Conservation (phyloP, 2,113 vertebrate species). For the Xenopus laevis region DNA sequence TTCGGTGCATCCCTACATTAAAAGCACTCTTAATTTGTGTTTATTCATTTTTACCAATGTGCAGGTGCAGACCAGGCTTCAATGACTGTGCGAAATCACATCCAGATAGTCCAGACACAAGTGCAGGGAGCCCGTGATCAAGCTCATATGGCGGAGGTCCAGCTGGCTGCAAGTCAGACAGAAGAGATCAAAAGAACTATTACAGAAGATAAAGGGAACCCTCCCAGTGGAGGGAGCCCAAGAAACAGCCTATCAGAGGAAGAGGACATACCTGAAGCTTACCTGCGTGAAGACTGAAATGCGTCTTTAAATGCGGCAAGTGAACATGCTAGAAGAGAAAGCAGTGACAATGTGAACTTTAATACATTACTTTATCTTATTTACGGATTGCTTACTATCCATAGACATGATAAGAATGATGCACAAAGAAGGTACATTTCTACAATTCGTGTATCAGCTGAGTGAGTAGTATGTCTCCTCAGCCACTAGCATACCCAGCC, state of each 20-base stretch:
- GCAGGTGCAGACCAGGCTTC: conserved; percentile 87
- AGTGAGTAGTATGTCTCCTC: too few species aligned
- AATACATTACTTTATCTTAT: too few species aligned
- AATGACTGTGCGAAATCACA: conserved; percentile 68
- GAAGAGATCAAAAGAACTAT: conserved; percentile 65
- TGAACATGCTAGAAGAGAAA: too few species aligned
- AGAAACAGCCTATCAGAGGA: conserved; percentile 35
- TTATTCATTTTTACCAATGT: neutral
- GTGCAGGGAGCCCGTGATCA: conserved; percentile 77
- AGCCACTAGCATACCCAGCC: too few species aligned
- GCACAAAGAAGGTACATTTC: too few species aligned
- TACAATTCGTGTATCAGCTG: too few species aligned
- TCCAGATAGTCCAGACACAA: conserved; percentile 78
- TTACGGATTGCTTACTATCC: too few species aligned
- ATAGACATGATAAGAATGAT: too few species aligned
- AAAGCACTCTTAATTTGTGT: too few species aligned
- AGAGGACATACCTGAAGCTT: conserved; percentile 58
- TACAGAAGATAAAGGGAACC: conserved; percentile 48
- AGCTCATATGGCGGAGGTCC: conserved; percentile 77
- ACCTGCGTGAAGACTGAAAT: conserved; percentile 71
- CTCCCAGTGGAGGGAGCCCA: conserved; percentile 28
- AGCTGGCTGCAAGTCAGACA: conserved; percentile 79
- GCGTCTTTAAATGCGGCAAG: too few species aligned
- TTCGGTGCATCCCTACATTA: too few species aligned
- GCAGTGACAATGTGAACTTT: too few species aligned